Evolutionary conservation across 2,888 invertebrate species (phyloP).

Genomic region (Aporophyla nigra): DNA sequence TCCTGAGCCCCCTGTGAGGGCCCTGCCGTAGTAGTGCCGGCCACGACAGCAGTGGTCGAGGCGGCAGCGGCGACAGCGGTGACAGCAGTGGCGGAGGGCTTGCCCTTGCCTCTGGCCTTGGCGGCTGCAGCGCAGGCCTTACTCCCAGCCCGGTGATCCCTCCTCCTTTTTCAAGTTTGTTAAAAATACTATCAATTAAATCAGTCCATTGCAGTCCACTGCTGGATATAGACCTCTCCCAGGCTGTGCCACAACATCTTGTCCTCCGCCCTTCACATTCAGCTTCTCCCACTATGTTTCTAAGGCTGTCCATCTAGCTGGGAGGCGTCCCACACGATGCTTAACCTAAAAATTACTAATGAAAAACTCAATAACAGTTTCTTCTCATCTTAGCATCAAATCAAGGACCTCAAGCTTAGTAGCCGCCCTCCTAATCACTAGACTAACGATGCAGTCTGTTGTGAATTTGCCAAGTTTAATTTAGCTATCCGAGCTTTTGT

Average conservation of each 20-base stretch:
- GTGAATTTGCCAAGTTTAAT: conserved; percentile 19
- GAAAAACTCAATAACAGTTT: neutral
- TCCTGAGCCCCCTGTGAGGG: too few relatives aligned
- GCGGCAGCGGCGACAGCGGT: too few relatives aligned
- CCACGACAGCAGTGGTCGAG: too few relatives aligned
- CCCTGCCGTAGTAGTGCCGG: too few relatives aligned
- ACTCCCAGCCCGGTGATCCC: too few relatives aligned
- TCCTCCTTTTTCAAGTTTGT: too few relatives aligned
- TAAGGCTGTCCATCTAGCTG: neutral
- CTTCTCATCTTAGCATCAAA: neutral
- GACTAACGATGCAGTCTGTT: neutral
- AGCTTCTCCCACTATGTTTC: neutral
- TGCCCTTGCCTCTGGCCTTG: too few relatives aligned
- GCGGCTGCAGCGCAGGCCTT: too few relatives aligned
- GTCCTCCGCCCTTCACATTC: neutral
- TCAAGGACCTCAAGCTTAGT: neutral
- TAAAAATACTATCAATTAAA: neutral
- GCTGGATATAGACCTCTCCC: neutral
- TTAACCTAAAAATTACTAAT: neutral
- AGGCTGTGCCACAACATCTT: neutral
- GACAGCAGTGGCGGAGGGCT: too few relatives aligned
- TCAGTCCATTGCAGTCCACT: too few relatives aligned
- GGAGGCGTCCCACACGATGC: too few relatives aligned
- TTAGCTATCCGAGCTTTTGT: neutral
- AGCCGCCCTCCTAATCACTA: neutral